A percentile compares a stretch with the other conserved stretches of the same genome.
These are phyloP conservation scores for Marmota monax DNA, from an alignment of 2,113 vertebrate species.

Conservation along the genomic window DNA sequence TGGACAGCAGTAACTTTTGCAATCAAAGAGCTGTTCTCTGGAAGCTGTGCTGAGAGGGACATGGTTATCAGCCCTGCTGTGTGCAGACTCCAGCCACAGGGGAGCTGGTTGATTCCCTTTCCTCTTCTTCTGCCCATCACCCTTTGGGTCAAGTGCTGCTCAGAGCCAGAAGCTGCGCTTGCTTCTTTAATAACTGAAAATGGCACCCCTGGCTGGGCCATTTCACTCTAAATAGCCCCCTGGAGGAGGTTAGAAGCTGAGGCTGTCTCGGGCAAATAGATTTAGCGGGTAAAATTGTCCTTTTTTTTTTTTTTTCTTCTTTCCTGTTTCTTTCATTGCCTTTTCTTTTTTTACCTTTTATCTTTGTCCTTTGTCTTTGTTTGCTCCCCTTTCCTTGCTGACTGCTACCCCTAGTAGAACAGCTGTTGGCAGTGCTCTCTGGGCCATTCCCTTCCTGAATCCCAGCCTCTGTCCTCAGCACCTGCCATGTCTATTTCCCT, in stretches of 20 bases:
- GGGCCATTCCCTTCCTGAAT: neutral
- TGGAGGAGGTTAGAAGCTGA: conserved; percentile 65
- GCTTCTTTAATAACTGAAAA: conserved; percentile 80
- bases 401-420: neutral
- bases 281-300: conserved; percentile 59
- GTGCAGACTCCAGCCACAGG: conserved; percentile 61
- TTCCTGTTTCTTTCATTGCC: neutral
- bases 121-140: conserved; percentile 71
- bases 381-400: neutral
- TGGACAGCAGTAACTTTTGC: conserved; percentile 67
- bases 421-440: neutral
- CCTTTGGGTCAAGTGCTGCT: conserved; percentile 77
- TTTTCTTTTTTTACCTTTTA: no score
- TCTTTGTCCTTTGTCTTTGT: no score
- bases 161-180: conserved; percentile 66
- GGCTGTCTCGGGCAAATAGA: conserved; percentile 57
- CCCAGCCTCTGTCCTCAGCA: neutral
- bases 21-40: conserved; percentile 59
- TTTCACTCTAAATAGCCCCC: conserved; percentile 74
- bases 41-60: conserved; percentile 67
- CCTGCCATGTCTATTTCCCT: neutral
- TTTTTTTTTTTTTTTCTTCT: neutral
- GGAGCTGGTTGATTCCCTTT: conserved; percentile 71
- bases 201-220: conserved; percentile 68
- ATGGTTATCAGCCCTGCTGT: conserved; percentile 69